Base-by-base conservation (phyloP, 2,113 vertebrate genomes). In the Forbesichthys agassizii region DNA sequence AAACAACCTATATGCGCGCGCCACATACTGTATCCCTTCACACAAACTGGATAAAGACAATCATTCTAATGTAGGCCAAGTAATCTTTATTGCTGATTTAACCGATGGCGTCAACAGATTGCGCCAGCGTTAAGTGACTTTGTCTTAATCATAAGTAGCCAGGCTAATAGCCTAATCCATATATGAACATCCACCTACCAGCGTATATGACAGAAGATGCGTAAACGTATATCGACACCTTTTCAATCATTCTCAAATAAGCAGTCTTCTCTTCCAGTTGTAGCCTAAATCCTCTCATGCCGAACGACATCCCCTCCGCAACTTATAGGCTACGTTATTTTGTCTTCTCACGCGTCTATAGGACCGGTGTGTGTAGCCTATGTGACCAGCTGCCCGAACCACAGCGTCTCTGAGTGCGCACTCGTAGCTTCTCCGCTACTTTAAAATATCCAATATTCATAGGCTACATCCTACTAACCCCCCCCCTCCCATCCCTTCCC, bases 371-470 rank as follows among this genome's bases (percentile, higher is more conserved):
- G 61, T 71, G 60, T 27, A 27, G 27, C 27, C 27, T 27, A 27
- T 68, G 46, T 72, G 59, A 73, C 56, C 47, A 33, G 11, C 33
- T 54, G 69, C 72, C 66, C 67, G 76, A 61, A 59, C 69, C 64
- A 69, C 46, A 56, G 68, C 72, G 73, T 66, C 54, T 70, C 74
- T 68, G 68, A 59, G 62, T 75, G 76, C 84, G 77, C 86, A 63
- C 76, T 66, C 65, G 68, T 66, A 66, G 62, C 53, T 60, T 65
- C 56, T 68, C 57, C 56, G 33, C 69, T 66, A 62, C 70, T 61
- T 79, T 81, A 64, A 68, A 76, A 88, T 82, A 88, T 85, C 79
- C 65, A 59, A 64, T 89, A 27, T 87, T 81, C 80, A 88, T 73
- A 77, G 27, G 27, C 27, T 27, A 27, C 27, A 27, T 16, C 16